Base-by-base conservation (phyloP, 2,888 invertebrate genomes). In the Aelia acuminata region DNA sequence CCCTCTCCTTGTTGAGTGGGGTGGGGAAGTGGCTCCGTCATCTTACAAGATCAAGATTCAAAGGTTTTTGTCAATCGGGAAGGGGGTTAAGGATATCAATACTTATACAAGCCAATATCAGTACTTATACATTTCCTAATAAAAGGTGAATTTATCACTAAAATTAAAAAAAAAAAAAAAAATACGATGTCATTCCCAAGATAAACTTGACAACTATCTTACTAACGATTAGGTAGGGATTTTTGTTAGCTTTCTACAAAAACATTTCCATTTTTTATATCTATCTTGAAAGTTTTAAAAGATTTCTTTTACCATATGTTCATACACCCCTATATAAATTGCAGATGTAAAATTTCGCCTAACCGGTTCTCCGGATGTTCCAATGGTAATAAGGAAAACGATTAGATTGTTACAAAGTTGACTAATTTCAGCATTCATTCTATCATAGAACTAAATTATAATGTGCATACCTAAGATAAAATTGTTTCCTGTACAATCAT, bases 1-100 rank as follows among this genome's bases (percentile, higher is more conserved):
- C 70, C 87, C 87, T 47, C 43, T 80, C 43, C 80, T 80, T 13
- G n/a, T 80, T 80, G 80, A 47, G 80, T n/a, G 80, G 8, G 80
- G 80, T n/a, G 39, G 43, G 80, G 80, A 10, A 47, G n/a, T 22
- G 1, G 80, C 80, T 80, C n/a, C 80, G 80, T 80, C 80, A 80
- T 80, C 80, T 4, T 70, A 7, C 5, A 18, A 35, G 13, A 18
- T 35, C 31, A 70, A 70, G 18, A 63, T 18, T 31, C 63, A 63
- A 63, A 63, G 63, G 63, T 63, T 31, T 31, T 31, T 63, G 15
- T 31, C 1, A 63, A 31, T 31, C 26, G 1, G 18, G 31, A 63
- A n/a, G n/a, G n/a, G n/a, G n/a, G n/a, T n/a, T n/a, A n/a, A n/a
- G n/a, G n/a, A n/a, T n/a, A n/a, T n/a, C n/a, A 4, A 26, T 20